Base-by-base conservation (phyloP, 2,888 invertebrate species). In the Eupithecia exiguata region DNA sequence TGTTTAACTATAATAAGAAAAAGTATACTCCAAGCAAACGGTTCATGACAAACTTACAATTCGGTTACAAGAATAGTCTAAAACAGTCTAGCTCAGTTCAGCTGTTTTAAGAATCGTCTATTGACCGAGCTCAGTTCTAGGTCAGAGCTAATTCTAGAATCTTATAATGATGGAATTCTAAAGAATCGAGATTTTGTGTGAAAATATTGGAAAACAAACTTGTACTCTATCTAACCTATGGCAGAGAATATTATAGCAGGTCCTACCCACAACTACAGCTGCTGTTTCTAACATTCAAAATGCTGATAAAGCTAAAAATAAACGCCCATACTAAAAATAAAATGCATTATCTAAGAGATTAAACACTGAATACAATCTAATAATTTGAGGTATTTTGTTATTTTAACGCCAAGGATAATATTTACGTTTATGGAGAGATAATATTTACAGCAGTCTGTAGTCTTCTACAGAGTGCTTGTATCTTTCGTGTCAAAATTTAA, bases 321-420 rank as follows among this genome's bases (percentile, higher is more conserved):
- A 85, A 80, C 82, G 82, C 80, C 82, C 83, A 83, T 83, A 84
- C 83, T 86, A 86, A 84, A 83, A 83, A 82, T 79, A 81, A 88
- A 88, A 87, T 87, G 86, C 86, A 84, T 76, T 74, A 76, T 62
- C 1, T 67, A 74, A 70, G 72, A 68, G 70, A 71, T 74, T 67
- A 43, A 76, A 74, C 46, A 70, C 67, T 65, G n/a, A 70, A 49
- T 73, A 66, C 53, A 68, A 68, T n/a, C n/a, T 74, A 21, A 62
- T 25, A 71, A 74, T 63, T 68, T 74, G 76, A 78, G 77, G 77
- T 78, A 77, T 72, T 70, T 68, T 74, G 72, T 68, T 66, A 69
- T 76, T 74, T 68, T 66, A 72, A 75, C 69, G 78, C 71, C 76
- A 79, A 71, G 74, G 21, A n/a, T 16, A 65, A 61, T 63, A 65